phyloP scores from a whole-genome alignment of 2,888 invertebrate species.

The Octonoba sinensis region DNA sequence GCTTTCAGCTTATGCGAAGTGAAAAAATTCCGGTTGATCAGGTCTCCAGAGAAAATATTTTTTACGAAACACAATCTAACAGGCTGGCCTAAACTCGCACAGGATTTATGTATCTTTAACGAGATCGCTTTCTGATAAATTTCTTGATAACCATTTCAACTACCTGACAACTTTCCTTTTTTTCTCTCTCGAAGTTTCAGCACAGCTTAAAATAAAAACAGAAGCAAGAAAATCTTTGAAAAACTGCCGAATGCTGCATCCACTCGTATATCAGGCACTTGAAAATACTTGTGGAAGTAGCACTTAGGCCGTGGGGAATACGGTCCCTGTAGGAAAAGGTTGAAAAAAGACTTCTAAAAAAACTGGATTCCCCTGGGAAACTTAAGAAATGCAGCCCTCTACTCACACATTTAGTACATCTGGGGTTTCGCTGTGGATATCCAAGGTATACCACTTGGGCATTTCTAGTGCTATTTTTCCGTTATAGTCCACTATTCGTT shows the following conservation, averaged over 20 bases:
- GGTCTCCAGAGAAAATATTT: constrained; percentile 11
- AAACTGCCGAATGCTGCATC: constrained; percentile 5
- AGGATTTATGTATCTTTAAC: constrained; percentile 44
- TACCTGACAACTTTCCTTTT: constrained; percentile 26
- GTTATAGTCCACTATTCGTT: constrained; percentile 29
- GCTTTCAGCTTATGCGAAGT: too few species aligned
- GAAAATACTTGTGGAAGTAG: constrained; percentile 33
- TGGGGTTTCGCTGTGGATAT: constrained; percentile 35
- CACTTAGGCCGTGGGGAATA: constrained; percentile 25
- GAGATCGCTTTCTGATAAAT: constrained; percentile 33
- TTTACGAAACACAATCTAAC: constrained; percentile 24
- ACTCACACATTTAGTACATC: constrained; percentile 33
- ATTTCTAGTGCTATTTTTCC: constrained; percentile 33
- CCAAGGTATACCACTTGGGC: constrained; percentile 30
- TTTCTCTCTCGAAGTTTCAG: background rate
- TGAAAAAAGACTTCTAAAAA: constrained; percentile 38
- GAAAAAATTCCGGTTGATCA: too few species aligned
- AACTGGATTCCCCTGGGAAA: constrained; percentile 22
- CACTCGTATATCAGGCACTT: constrained; percentile 32
- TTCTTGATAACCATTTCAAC: constrained; percentile 41
- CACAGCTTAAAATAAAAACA: too few species aligned
- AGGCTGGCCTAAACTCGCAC: constrained; percentile 19
- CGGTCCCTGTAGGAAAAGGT: constrained; percentile 28
- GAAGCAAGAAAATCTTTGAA: constrained; percentile 19
- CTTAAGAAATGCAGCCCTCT: constrained; percentile 40